A percentile compares a stretch with the other conserved stretches of the same genome.
These are phyloP conservation scores for Uropetala carovei DNA, from an alignment of 2,888 invertebrate genomes.

Conservation along the genomic window DNA sequence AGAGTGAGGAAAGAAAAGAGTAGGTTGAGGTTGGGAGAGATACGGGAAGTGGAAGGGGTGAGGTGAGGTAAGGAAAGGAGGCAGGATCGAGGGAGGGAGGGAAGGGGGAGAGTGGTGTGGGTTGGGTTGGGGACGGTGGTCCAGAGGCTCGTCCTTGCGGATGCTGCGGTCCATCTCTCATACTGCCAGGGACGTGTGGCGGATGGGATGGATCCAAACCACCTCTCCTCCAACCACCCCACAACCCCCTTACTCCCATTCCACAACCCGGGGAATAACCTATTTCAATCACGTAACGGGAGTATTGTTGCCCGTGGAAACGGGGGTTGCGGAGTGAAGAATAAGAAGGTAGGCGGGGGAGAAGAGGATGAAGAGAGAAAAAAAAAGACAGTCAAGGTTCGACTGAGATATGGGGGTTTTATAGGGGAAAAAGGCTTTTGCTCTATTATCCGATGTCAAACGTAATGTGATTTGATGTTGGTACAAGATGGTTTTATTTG, in stretches of 20 bases:
- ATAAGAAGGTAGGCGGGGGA: not conserved
- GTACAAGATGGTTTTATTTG: not conserved
- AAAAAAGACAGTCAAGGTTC: not conserved
- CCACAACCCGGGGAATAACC: not conserved
- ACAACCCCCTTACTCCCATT: not conserved
- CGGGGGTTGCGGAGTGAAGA: not conserved
- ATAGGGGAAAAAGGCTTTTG: not conserved
- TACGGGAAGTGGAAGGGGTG: too few relatives aligned
- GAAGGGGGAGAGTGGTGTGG: too few relatives aligned
- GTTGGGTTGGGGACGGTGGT: not conserved
- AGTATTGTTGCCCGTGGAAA: slow-evolving; percentile 50
- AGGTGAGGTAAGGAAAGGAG: too few relatives aligned
- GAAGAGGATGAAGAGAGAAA: not conserved
- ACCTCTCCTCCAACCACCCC: not conserved
- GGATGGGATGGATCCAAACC: not conserved
- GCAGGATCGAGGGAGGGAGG: too few relatives aligned
- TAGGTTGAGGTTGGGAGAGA: too few relatives aligned
- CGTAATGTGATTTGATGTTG: slow-evolving; percentile 25
- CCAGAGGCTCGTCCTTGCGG: slow-evolving; percentile 30
- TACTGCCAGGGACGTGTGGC: not conserved
- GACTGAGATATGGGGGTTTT: not conserved
- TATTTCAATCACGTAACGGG: slow-evolving; percentile 53
- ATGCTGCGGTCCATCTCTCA: slow-evolving; percentile 30
- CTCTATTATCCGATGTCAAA: slow-evolving; percentile 28
- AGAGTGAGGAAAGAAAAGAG: too few relatives aligned